Percentiles rank a stretch among this genome's conserved stretches.
These are phyloP conservation scores for Melitaea athalia DNA, from an alignment of 2,888 invertebrate genomes.

Conservation along the genomic window DNA sequence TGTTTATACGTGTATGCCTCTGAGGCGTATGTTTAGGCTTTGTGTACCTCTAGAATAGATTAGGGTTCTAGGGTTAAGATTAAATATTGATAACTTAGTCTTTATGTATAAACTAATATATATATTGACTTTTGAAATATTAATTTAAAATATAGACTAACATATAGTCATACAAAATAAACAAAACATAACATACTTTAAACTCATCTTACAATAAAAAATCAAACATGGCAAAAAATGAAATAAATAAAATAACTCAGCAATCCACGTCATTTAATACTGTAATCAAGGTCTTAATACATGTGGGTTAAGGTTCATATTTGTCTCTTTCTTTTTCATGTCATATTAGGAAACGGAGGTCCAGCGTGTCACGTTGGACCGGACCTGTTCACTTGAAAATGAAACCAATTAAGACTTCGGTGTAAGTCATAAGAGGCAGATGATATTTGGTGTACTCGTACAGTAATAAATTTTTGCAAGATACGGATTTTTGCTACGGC, in stretches of 20 bases:
- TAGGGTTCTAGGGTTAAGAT: too few species aligned
- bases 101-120: too few species aligned
- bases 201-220: slow-evolving; percentile 5
- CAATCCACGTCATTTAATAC: slow-evolving; percentile 18
- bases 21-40: too few species aligned
- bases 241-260: slow-evolving; percentile 17
- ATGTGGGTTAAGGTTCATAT: slow-evolving; percentile 51
- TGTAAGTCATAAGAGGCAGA: slow-evolving; percentile 44
- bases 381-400: slow-evolving; percentile 78
- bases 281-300: slow-evolving; percentile 46
- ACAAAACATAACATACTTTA: background rate
- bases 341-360: slow-evolving; percentile 56
- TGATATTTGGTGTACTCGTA: background rate
- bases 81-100: too few species aligned
- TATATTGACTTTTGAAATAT: background rate
- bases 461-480: background rate
- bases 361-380: slow-evolving; percentile 62
- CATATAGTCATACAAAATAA: background rate
- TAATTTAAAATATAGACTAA: background rate
- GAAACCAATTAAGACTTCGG: slow-evolving; percentile 76
- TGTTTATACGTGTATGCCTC: background rate
- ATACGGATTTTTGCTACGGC: too few species aligned
- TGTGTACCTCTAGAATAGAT: too few species aligned
- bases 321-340: slow-evolving; percentile 43
- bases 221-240: slow-evolving; percentile 6